Conservation (phyloP, 2,113 vertebrate genomes). For the Atractosteus spatula region DNA sequence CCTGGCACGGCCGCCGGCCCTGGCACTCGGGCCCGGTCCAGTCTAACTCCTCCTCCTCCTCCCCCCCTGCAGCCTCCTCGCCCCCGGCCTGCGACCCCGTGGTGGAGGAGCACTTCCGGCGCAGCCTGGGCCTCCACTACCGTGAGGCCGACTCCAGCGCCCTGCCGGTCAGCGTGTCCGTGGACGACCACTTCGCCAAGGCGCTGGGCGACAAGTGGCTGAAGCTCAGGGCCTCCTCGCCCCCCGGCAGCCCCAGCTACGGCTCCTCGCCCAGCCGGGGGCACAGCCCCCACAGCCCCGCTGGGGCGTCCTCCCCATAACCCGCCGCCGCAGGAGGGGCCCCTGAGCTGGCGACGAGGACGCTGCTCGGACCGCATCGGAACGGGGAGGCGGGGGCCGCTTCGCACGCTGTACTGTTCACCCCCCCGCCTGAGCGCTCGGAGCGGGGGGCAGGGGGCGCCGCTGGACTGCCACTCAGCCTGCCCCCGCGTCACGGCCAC, state of each 20-base stretch:
- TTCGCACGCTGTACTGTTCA: too few species aligned
- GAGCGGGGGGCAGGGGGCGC: too few species aligned
- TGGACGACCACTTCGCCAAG: slow-evolving; percentile 76
- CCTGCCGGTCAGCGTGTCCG: slow-evolving; percentile 68
- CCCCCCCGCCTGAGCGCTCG: too few species aligned
- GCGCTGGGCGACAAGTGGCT: slow-evolving; percentile 74
- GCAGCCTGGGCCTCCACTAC: slow-evolving; percentile 68
- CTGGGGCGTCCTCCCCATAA: too few species aligned
- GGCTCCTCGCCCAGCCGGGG: slow-evolving; percentile 55
- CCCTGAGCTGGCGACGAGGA: too few species aligned
- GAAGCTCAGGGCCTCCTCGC: slow-evolving; percentile 58
- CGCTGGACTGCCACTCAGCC: too few species aligned
- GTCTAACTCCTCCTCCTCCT: slow-evolving; percentile 13
- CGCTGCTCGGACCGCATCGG: too few species aligned
- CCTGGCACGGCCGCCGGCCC: neutral
- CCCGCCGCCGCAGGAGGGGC: too few species aligned
- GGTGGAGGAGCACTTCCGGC: slow-evolving; percentile 73
- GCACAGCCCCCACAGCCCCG: slow-evolving; percentile 39
- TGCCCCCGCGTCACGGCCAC: too few species aligned
- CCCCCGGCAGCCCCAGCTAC: slow-evolving; percentile 58
- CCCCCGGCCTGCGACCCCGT: slow-evolving; percentile 60
- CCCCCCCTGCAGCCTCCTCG: slow-evolving; percentile 40
- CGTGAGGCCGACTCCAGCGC: slow-evolving; percentile 48
- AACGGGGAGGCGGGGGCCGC: too few species aligned
- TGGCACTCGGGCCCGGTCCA: neutral